A percentile compares a stretch with the other conserved stretches of the same genome.
phyloP scores from a whole-genome alignment of 2,797 vertebrate species.

The Lepus oiostolus region DNA sequence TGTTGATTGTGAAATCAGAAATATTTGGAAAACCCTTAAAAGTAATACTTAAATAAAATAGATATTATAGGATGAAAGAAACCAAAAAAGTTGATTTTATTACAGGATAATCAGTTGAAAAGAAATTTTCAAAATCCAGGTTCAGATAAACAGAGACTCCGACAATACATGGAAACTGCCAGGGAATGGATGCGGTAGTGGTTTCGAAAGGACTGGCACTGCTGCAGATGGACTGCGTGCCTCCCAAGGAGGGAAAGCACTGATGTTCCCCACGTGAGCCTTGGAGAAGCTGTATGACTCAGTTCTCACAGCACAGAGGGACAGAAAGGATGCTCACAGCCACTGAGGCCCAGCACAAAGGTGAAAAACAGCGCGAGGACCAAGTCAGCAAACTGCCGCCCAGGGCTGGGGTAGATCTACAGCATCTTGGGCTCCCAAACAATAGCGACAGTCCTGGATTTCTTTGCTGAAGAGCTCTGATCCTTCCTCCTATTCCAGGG shows the following conservation, averaged over 20 bases:
- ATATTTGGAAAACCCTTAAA: constrained; percentile 21
- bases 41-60: background rate
- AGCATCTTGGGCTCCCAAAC: background rate
- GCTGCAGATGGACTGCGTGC: constrained; percentile 16
- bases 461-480: background rate
- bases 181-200: constrained; percentile 55
- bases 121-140: constrained; percentile 50
- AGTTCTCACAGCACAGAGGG: background rate
- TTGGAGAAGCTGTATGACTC: background rate
- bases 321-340: background rate
- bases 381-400: background rate
- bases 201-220: constrained; percentile 55
- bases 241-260: background rate
- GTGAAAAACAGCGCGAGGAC: background rate
- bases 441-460: background rate
- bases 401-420: background rate
- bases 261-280: background rate
- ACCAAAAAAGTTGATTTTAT: background rate
- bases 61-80: background rate
- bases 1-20: constrained; percentile 16
- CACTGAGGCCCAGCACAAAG: rapidly evolving
- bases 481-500: background rate
- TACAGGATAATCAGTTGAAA: constrained; percentile 37
- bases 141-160: constrained; percentile 56
- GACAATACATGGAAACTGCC: constrained; percentile 25